Evolutionary conservation across 2,888 invertebrate genomes (phyloP).

Genomic region (Liopterus haemorrhoidalis): DNA sequence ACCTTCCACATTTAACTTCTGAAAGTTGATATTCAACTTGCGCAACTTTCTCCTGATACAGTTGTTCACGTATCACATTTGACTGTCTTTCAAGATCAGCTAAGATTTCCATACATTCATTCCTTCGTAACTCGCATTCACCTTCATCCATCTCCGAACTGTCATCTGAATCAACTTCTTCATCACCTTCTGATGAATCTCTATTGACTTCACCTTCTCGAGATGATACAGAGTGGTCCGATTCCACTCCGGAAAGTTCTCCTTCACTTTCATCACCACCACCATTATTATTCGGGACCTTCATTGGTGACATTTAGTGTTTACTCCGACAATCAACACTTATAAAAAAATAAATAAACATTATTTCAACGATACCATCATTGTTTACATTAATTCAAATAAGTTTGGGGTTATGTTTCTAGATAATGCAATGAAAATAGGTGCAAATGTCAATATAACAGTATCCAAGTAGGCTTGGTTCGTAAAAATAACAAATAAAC

Average conservation of each 20-base stretch:
- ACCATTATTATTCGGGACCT: conserved; percentile 44
- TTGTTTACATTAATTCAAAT: too few relatives aligned
- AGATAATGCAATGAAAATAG: too few relatives aligned
- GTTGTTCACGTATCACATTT: conserved; percentile 77
- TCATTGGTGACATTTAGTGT: conserved; percentile 59
- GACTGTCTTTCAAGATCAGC: conserved; percentile 87
- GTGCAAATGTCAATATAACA: too few relatives aligned
- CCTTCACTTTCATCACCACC: conserved; percentile 59
- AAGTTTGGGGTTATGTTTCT: too few relatives aligned
- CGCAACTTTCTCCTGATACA: conserved; percentile 76
- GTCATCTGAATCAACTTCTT: conserved; percentile 78
- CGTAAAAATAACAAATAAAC: too few relatives aligned
- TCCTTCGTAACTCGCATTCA: conserved; percentile 78
- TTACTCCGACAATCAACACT: not conserved
- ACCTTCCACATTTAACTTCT: conserved; percentile 79
- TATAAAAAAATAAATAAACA: too few relatives aligned
- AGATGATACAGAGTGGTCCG: conserved; percentile 63
- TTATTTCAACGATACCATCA: too few relatives aligned
- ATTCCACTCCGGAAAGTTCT: conserved; percentile 64
- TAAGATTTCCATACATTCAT: conserved; percentile 79
- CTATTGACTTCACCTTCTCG: conserved; percentile 57
- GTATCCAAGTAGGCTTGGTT: too few relatives aligned
- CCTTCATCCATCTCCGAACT: conserved; percentile 88
- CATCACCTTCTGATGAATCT: conserved; percentile 71
- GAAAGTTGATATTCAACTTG: conserved; percentile 79